These are phyloP conservation scores for Zele albiditarsus DNA, from an alignment of 2,888 invertebrate genomes.

Conservation along the genomic window DNA sequence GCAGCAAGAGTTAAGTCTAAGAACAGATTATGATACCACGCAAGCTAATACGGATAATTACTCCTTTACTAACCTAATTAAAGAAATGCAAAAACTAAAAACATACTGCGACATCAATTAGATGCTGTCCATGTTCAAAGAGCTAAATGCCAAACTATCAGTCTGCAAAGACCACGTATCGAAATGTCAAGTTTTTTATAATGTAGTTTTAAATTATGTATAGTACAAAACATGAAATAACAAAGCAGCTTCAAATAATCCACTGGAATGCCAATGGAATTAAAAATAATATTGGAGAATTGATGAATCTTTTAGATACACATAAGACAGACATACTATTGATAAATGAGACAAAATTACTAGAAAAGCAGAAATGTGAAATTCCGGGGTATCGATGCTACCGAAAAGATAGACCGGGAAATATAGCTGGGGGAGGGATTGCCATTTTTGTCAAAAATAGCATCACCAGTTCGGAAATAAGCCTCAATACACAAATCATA, in stretches of 20 bases:
- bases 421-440: neutral
- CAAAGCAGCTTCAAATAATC: constrained; percentile 3
- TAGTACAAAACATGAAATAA: neutral
- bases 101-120: no score
- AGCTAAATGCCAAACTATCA: no score
- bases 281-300: constrained; percentile 30
- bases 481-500: neutral
- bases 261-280: constrained; percentile 48
- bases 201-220: neutral
- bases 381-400: constrained; percentile 22
- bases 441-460: constrained; percentile 1
- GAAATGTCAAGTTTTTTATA: neutral
- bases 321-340: constrained; percentile 43
- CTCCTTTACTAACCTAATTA: no score
- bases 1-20: no score
- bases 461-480: constrained; percentile 7
- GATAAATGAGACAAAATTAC: neutral
- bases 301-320: constrained; percentile 37
- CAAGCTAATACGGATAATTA: no score
- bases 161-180: no score
- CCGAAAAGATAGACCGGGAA: constrained; percentile 21
- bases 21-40: no score
- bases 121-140: no score
- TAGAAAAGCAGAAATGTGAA: constrained; percentile 7
- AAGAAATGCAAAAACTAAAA: no score